phyloP scores from a whole-genome alignment of 92 coral and sea anemone species.

The Epizoanthus stellaris region DNA sequence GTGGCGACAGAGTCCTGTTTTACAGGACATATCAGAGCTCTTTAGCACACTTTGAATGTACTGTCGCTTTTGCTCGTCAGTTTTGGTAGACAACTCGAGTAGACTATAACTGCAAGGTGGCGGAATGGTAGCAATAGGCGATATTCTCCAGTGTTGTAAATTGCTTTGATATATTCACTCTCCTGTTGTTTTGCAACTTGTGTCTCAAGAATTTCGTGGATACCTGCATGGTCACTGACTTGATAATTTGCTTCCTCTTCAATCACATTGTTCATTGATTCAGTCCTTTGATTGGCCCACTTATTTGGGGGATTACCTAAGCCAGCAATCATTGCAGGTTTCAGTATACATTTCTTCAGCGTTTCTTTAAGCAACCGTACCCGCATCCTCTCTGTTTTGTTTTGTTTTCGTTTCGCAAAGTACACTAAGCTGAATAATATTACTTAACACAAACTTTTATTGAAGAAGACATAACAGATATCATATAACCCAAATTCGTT shows the following conservation, averaged over 20 bases:
- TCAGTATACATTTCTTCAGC: constrained; percentile 65
- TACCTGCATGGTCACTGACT: constrained; percentile 43
- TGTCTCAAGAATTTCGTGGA: constrained; percentile 69
- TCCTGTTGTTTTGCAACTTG: constrained; percentile 63
- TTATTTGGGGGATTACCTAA: constrained; percentile 66
- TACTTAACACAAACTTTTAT: too few species aligned
- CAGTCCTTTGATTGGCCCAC: constrained; percentile 50
- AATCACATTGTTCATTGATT: constrained; percentile 53
- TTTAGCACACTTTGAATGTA: not conserved
- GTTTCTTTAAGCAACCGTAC: constrained; percentile 54
- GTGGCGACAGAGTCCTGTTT: not conserved
- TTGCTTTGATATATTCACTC: constrained; percentile 66
- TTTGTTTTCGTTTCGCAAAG: too few species aligned
- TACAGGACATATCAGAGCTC: not conserved
- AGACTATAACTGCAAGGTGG: constrained; percentile 17
- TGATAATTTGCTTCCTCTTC: constrained; percentile 57
- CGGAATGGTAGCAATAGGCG: constrained; percentile 20
- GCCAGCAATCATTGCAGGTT: constrained; percentile 64
- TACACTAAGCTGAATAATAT: too few species aligned
- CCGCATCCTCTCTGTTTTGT: constrained; percentile 33
- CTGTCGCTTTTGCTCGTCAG: constrained; percentile 29
- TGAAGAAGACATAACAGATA: too few species aligned
- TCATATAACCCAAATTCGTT: too few species aligned
- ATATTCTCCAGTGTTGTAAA: constrained; percentile 46
- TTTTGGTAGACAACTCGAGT: constrained; percentile 6